Evolutionary conservation across 2,797 vertebrate genomes (phyloP).

Genomic region (Siniperca obscura): DNA sequence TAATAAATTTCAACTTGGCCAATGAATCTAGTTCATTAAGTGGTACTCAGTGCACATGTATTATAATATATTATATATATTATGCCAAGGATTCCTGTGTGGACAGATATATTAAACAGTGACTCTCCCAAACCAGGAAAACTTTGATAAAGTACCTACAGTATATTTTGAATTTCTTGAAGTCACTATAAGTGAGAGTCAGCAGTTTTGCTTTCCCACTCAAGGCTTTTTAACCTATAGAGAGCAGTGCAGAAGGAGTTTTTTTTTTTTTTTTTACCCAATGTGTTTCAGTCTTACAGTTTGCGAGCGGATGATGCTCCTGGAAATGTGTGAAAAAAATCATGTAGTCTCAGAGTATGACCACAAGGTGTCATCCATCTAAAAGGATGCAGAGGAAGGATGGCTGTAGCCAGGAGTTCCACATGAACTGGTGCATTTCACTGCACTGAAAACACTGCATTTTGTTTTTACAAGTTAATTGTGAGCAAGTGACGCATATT

Average conservation of each 20-base stretch:
- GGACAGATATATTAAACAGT: background rate
- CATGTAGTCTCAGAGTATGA: slow-evolving; percentile 42
- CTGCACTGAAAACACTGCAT: slow-evolving; percentile 15
- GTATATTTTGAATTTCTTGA: background rate
- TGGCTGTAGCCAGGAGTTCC: background rate
- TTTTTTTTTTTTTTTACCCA: background rate
- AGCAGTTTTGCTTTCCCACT: slow-evolving; percentile 3
- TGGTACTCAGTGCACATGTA: background rate
- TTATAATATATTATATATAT: background rate
- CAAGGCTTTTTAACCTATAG: background rate
- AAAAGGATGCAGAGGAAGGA: slow-evolving; percentile 35
- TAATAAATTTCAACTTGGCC: background rate
- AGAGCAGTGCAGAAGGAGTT: background rate
- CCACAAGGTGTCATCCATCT: slow-evolving; percentile 73
- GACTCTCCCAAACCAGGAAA: background rate
- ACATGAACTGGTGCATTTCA: background rate
- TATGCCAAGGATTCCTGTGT: background rate
- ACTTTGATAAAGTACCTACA: background rate
- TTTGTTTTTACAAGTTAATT: background rate
- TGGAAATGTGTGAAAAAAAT: background rate
- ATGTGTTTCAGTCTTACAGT: background rate
- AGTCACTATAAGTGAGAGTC: background rate
- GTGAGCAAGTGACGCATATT: background rate
- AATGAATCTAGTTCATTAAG: background rate
- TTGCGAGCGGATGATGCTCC: background rate